phyloP scores from a whole-genome alignment of 2,113 vertebrate genomes.

The Thalassoma bifasciatum region DNA sequence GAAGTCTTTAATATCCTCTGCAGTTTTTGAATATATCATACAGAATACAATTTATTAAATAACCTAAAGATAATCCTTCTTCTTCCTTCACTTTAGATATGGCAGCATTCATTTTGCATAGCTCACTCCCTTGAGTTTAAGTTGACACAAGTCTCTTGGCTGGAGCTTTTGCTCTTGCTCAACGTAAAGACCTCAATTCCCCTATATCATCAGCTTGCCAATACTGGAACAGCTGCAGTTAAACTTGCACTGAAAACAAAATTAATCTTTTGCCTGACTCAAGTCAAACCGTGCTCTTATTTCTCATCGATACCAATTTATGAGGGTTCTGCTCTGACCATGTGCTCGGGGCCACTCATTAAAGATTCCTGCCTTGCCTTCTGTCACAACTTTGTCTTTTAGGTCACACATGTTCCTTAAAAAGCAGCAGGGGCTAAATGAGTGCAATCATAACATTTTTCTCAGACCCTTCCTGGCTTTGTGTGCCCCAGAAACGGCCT shows the following conservation, averaged over 20 bases:
- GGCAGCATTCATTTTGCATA: slow-evolving; percentile 8
- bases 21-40: neutral
- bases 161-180: slow-evolving; percentile 15
- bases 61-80: neutral
- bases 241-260: no score
- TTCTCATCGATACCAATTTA: neutral
- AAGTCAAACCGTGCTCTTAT: slow-evolving; percentile 6
- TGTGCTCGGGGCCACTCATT: slow-evolving; percentile 68
- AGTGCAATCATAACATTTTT: slow-evolving; percentile 69
- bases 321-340: slow-evolving; percentile 37
- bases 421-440: slow-evolving; percentile 61
- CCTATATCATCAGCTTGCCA: slow-evolving; percentile 20
- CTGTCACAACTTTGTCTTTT: slow-evolving; percentile 72
- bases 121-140: slow-evolving; percentile 32
- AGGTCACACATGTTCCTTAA: slow-evolving; percentile 67
- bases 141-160: slow-evolving; percentile 39
- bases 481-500: slow-evolving; percentile 68
- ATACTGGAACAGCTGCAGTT: slow-evolving; percentile 1
- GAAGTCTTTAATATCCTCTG: neutral
- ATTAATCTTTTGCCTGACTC: neutral
- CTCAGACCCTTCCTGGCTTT: slow-evolving; percentile 80
- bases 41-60: no score
- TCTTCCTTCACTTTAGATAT: neutral
- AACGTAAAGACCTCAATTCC: neutral
- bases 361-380: slow-evolving; percentile 77